Conservation (phyloP, 2,888 invertebrate species). For the Silvanus unidentatus region DNA sequence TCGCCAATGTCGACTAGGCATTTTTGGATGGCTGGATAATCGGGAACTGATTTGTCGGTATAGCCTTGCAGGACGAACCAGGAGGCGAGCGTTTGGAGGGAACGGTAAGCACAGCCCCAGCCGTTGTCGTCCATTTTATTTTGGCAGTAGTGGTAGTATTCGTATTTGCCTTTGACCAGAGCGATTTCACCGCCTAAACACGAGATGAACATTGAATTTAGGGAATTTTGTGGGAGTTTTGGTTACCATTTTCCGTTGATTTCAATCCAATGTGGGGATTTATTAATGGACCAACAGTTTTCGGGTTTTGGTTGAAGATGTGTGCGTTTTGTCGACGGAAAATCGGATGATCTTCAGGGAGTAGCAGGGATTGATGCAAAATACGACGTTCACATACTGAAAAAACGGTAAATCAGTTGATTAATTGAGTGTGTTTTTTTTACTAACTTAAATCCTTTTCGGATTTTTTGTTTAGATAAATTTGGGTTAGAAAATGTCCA, state of each 20-base stretch:
- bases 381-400: too few species aligned
- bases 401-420: constrained; percentile 1
- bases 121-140: constrained; percentile 90
- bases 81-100: constrained; percentile 91
- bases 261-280: constrained; percentile 66
- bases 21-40: constrained; percentile 83
- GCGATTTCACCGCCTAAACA: constrained; percentile 49
- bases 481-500: constrained; percentile 71
- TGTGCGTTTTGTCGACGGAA: constrained; percentile 70
- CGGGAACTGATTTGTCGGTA: constrained; percentile 68
- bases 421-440: not conserved
- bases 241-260: constrained; percentile 36
- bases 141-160: constrained; percentile 96
- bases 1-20: constrained; percentile 92
- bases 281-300: constrained; percentile 50
- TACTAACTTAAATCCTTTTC: constrained; percentile 65
- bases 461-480: constrained; percentile 60
- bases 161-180: constrained; percentile 77
- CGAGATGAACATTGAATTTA: not conserved
- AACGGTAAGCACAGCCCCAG: constrained; percentile 99
- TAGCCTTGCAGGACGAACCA: constrained; percentile 86
- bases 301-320: constrained; percentile 49
- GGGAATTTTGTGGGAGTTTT: constrained; percentile 5
- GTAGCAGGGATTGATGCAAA: constrained; percentile 62
- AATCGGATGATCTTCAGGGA: constrained; percentile 63